Evolutionary conservation across 2,797 vertebrate genomes (phyloP).

Genomic region (Carduelis carduelis): DNA sequence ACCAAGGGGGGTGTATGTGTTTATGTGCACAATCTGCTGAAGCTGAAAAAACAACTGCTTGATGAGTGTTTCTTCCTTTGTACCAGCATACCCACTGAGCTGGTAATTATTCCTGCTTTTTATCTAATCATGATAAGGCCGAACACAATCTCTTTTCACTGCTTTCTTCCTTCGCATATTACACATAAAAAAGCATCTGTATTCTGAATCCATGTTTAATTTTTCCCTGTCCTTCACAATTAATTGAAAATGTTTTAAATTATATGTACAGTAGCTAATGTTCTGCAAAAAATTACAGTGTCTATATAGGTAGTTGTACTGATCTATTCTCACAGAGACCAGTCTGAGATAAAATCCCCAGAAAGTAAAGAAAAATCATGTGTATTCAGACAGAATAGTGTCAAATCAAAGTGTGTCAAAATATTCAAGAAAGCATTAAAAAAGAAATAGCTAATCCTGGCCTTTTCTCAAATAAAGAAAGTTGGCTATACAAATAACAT

Average conservation of each 20-base stretch:
- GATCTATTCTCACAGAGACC: not conserved
- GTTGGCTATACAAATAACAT: not conserved
- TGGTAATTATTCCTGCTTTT: conserved; percentile 68
- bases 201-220: not conserved
- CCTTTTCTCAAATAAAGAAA: not conserved
- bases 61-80: conserved; percentile 56
- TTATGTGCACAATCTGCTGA: conserved; percentile 9
- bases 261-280: not conserved
- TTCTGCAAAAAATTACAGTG: not conserved
- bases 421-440: not conserved
- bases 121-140: conserved; percentile 55
- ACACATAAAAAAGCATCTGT: not conserved
- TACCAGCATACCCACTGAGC: conserved; percentile 56
- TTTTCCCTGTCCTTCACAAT: not conserved
- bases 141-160: conserved; percentile 40
- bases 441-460: not conserved
- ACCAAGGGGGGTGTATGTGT: not conserved
- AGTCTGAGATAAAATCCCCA: not conserved
- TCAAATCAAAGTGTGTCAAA: not conserved
- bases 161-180: not conserved
- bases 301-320: not conserved
- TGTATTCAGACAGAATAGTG: no score
- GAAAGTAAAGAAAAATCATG: not conserved
- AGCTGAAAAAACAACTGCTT: conserved; percentile 55
- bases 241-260: not conserved